These are phyloP conservation scores for Bruchidius siliquastri DNA, from an alignment of 2,888 invertebrate species.

Conservation along the genomic window DNA sequence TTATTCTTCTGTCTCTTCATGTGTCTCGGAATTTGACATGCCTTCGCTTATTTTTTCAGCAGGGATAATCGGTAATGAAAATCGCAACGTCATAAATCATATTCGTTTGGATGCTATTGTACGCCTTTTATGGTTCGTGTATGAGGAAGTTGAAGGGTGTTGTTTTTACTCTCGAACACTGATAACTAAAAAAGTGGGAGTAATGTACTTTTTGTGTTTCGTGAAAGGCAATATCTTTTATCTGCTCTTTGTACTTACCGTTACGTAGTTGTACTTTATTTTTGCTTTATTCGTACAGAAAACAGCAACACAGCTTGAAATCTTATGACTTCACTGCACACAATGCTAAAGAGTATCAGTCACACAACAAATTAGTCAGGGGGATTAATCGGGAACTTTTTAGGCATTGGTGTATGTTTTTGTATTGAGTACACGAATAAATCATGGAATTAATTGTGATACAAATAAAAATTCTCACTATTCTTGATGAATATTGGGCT, in stretches of 20 bases:
- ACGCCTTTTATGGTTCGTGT: background rate
- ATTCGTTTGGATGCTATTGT: background rate
- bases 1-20: background rate
- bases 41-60: background rate
- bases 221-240: background rate
- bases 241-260: background rate
- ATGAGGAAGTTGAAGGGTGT: background rate
- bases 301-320: no score
- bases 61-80: background rate
- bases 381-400: no score
- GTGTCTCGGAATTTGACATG: background rate
- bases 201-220: background rate
- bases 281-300: background rate
- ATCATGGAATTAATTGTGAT: no score
- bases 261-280: background rate
- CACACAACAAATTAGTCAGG: no score
- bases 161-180: background rate
- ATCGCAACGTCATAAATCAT: background rate
- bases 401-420: no score
- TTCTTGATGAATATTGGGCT: no score
- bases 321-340: no score
- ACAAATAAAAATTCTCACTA: no score
- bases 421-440: no score
- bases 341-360: no score
- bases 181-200: background rate